Conservation (phyloP, 2,888 invertebrate species). For the Andrena bucephala region DNA sequence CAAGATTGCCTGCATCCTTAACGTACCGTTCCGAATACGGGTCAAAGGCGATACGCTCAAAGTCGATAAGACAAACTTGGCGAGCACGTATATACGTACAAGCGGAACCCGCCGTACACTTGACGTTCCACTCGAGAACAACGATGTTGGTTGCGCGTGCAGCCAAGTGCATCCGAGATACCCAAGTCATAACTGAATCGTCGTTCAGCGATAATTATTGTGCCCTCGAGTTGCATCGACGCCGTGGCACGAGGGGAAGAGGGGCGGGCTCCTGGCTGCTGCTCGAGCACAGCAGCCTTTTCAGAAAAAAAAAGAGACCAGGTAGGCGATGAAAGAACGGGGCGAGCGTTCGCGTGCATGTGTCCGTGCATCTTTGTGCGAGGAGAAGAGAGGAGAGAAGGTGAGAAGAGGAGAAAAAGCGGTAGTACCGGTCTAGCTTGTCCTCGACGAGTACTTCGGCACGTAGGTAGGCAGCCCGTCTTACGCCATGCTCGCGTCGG, state of each 20-base stretch:
- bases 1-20: slow-evolving; percentile 21
- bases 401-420: slow-evolving; percentile 58
- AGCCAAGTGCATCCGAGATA: slow-evolving; percentile 45
- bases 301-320: slow-evolving; percentile 47
- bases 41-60: slow-evolving; percentile 47
- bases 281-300: slow-evolving; percentile 32
- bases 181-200: slow-evolving; percentile 47
- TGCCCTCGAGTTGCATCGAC: slow-evolving; percentile 45
- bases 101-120: slow-evolving; percentile 15
- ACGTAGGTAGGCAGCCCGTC: slow-evolving; percentile 67
- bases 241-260: neutral
- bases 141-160: slow-evolving; percentile 46
- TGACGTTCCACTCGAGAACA: slow-evolving; percentile 17
- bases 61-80: slow-evolving; percentile 56
- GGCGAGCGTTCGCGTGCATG: slow-evolving; percentile 16
- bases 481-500: slow-evolving; percentile 56
- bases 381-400: slow-evolving; percentile 15
- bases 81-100: neutral
- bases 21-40: slow-evolving; percentile 29
- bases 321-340: slow-evolving; percentile 46
- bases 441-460: slow-evolving; percentile 70
- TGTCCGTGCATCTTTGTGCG: neutral
- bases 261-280: neutral
- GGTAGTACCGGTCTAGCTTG: slow-evolving; percentile 74
- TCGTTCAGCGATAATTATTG: slow-evolving; percentile 59